These are phyloP conservation scores for Furnarius figulus DNA, from an alignment of 2,113 vertebrate genomes.

Conservation along the genomic window DNA sequence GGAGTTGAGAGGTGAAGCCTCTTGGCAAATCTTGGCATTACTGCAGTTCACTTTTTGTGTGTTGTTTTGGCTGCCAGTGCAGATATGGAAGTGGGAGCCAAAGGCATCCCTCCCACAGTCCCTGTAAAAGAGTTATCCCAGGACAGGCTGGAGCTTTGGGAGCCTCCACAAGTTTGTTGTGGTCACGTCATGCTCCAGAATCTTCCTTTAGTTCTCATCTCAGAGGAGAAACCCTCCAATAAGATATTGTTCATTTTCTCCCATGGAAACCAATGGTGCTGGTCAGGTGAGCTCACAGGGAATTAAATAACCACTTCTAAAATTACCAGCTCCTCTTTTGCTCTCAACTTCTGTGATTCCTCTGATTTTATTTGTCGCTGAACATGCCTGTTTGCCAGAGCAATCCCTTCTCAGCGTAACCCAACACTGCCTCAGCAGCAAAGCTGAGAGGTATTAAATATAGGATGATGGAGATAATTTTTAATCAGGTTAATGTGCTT, in stretches of 20 bases:
- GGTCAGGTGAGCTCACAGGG: background rate
- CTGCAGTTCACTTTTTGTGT: background rate
- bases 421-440: background rate
- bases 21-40: background rate
- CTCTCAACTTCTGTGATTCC: background rate
- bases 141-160: background rate
- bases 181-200: background rate
- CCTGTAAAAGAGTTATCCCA: background rate
- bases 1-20: background rate
- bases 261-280: background rate
- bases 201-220: background rate
- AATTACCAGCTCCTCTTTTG: background rate
- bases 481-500: slow-evolving; percentile 58
- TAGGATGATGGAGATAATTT: slow-evolving; percentile 30
- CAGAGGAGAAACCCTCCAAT: background rate
- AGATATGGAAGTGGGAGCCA: background rate
- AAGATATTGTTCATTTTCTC: background rate
- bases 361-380: background rate
- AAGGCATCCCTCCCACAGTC: background rate
- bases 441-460: slow-evolving; percentile 17
- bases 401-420: background rate
- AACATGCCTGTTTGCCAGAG: background rate
- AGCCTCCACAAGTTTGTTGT: background rate
- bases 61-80: background rate
- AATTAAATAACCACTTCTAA: background rate